Conservation (phyloP, 2,797 vertebrate species). For the Pangasius djambal region DNA sequence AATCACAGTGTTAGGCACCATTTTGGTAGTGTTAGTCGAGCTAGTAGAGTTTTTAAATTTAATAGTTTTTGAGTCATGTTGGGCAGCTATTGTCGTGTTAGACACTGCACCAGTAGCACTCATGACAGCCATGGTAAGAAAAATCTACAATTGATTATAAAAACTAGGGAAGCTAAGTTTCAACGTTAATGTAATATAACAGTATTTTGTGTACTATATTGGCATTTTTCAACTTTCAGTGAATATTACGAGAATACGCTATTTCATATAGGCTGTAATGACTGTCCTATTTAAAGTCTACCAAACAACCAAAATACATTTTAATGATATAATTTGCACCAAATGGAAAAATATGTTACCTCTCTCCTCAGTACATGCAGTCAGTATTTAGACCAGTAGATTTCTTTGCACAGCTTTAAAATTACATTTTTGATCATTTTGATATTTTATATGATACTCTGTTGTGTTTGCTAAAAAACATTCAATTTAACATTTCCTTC, state of each 20-base stretch:
- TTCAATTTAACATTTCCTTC: neutral
- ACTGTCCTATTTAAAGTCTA: neutral
- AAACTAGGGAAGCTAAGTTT: neutral
- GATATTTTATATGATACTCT: neutral
- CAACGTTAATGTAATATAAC: neutral
- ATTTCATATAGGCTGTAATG: neutral
- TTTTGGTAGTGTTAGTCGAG: neutral
- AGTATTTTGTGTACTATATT: neutral
- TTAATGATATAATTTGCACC: neutral
- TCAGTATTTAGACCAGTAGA: neutral
- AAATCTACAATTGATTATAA: neutral
- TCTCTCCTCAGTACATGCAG: neutral
- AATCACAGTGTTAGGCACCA: conserved; percentile 58
- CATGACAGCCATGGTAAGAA: neutral
- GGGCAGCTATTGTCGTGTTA: neutral
- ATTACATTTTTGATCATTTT: neutral
- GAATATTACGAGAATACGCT: neutral
- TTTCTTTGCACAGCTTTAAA: neutral
- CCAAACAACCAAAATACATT: neutral
- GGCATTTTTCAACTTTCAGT: neutral
- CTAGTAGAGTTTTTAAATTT: neutral
- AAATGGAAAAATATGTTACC: neutral
- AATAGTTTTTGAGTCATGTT: neutral
- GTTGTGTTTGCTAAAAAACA: neutral
- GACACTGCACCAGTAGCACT: neutral